Evolutionary conservation across 2,113 vertebrate genomes (phyloP).

Genomic region (Falcunculus frontatus): DNA sequence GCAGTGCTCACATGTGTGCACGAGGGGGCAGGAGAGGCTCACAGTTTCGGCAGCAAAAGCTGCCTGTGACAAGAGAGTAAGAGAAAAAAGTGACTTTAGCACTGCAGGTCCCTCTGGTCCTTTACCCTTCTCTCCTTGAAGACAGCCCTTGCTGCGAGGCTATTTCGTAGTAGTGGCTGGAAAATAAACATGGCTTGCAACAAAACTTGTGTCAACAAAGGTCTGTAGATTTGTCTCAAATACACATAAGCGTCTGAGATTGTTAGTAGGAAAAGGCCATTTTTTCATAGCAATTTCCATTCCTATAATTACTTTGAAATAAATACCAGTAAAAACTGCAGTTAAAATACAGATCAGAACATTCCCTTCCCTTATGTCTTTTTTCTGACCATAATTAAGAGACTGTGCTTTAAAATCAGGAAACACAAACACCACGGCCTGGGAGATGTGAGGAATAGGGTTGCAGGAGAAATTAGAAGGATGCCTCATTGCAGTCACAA

Average conservation of each 20-base stretch:
- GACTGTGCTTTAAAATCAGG: background rate
- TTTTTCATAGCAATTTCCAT: conserved; percentile 20
- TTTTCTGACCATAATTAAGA: conserved; percentile 23
- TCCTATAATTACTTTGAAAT: conserved; percentile 34
- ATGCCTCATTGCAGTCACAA: background rate
- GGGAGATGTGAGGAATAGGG: background rate
- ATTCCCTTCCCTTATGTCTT: background rate
- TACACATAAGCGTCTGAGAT: background rate
- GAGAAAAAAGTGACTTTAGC: background rate
- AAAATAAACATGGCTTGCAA: conserved; percentile 1
- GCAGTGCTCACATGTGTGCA: conserved; percentile 61
- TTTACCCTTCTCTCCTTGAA: background rate
- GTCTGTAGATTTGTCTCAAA: background rate
- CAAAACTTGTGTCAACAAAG: background rate
- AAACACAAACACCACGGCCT: background rate
- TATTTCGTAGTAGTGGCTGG: background rate
- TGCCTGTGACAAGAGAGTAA: background rate
- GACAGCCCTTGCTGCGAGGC: background rate
- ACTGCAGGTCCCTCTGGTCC: background rate
- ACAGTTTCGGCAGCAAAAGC: conserved; percentile 42
- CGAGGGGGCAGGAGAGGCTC: conserved; percentile 76
- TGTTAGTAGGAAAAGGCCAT: background rate
- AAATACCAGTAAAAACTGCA: conserved; percentile 14
- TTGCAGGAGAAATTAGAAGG: background rate
- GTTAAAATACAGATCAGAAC: background rate